Evolutionary conservation across 2,888 invertebrate genomes (phyloP), one percentile per base, ranked within the genome.

Genomic region (Leptopilina myrica): DNA sequence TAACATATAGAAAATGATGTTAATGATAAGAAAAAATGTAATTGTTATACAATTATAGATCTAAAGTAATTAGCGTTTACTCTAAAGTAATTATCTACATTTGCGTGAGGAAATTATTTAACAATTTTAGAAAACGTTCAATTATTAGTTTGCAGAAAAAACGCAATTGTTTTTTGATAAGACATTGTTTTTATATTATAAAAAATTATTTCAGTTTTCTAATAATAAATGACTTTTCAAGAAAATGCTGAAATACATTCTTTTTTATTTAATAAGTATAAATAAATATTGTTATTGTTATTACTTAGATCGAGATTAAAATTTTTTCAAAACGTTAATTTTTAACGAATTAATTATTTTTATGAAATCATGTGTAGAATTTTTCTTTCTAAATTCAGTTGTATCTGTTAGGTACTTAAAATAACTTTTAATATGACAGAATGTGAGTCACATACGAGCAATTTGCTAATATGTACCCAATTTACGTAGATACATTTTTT

Each of bases 1-100:
- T 49, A 49, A 8, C 11, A 49, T 49, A 49, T 49, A 15, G 62
- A 62, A 20, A 62, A 15, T 20, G 20, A 62, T 20, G 15, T n/a
- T 62, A 62, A 62, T 62, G 62, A 59, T 20, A 62, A 62, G 4
- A 62, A 62, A 15, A 62, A 62, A 15, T 5, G 62, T 62, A 20
- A 20, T 14, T 62, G 15, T 62, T 62, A 62, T n/a, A 62, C 9
- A 20, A 20, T 62, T 9, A 15, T 9, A 62, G 20, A 62, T 62
- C 62, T 62, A 20, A 43, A 62, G 20, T 62, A 62, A 62, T 62
- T 62, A 62, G 62, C 62, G 62, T 62, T 62, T 62, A 62, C 62
- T 62, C 20, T 20, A 62, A 33, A 62, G 62, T 15, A 62, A 62
- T 62, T 62, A 62, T 62, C 5, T 59, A 59, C 59, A n/a, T 59